Base-by-base conservation (phyloP, 2,113 vertebrate species). In the Onychostruthus taczanowskii region DNA sequence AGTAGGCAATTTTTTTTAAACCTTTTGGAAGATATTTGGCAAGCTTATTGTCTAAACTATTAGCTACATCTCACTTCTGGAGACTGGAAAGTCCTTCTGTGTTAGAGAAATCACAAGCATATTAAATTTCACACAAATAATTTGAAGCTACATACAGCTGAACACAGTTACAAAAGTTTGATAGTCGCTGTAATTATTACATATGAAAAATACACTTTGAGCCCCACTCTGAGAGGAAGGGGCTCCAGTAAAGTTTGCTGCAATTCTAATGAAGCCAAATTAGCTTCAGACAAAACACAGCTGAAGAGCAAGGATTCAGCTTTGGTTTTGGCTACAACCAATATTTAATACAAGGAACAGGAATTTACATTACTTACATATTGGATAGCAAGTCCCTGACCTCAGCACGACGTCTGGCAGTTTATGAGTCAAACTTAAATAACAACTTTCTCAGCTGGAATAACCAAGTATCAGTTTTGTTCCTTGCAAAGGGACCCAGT, bases 321-420 rank as follows among this genome's bases (percentile, higher is more conserved):
- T 95, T 94, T 89, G 84, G 9, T 94, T 95, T 94, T 80, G 69
- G 77, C 79, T 92, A 95, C 53, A 8, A 85, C 82, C 76, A 67
- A 84, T 93, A 96, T 64, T 85, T 66, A 94, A 79, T 67, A 89
- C 59, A 87, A 84, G 89, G 79, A 93, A 87, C 69, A 81, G 50
- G 50, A 93, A 94, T 95, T 92, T 95, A 95, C 93, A 95, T 86
- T 90, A 96, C 73, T 95, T 91, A 95, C 94, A 91, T 78, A 69
- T 62, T 78, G 43, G 81, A 88, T 21, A 89, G n/a, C 27, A 77
- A 80, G 77, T 83, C 37, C 55, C 66, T 79, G 26, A n/a, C 66
- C 61, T 78, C 78, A 85, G 23, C 18, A 33, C 14, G 12, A 86
- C 39, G 79, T 33, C 35, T 82, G 41, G 24, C 47, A 67, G 90